phyloP scores from a whole-genome alignment of 2,797 vertebrate genomes.

The Anas flavirostris region DNA sequence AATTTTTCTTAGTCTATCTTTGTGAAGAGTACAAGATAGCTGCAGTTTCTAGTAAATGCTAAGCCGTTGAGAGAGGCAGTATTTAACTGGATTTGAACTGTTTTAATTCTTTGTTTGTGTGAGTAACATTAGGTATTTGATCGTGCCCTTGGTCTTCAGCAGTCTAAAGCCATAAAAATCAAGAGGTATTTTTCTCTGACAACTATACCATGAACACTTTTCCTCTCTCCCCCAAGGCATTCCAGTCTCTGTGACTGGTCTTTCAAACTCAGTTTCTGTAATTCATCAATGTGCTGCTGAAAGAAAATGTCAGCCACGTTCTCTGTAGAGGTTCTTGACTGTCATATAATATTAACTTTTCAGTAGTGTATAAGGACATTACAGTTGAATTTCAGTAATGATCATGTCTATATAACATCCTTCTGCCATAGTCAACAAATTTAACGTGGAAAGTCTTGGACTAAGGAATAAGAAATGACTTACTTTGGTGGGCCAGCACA shows the following conservation, averaged over 20 bases:
- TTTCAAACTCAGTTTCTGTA: slow-evolving; percentile 46
- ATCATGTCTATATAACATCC: not conserved
- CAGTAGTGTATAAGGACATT: not conserved
- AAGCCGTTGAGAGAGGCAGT: not conserved
- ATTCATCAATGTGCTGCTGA: slow-evolving; percentile 39
- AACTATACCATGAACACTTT: not conserved
- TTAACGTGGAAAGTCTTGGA: not conserved
- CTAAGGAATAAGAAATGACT: not conserved
- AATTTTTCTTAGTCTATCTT: not conserved
- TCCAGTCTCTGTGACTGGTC: not conserved
- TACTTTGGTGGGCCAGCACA: not conserved
- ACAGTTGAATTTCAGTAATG: not conserved
- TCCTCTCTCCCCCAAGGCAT: slow-evolving; percentile 27
- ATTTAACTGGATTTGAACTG: not conserved
- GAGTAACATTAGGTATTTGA: not conserved
- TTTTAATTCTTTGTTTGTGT: not conserved
- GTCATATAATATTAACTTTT: slow-evolving; percentile 56
- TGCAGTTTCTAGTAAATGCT: not conserved
- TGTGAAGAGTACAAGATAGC: not conserved
- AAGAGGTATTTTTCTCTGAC: not conserved
- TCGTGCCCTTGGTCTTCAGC: not conserved
- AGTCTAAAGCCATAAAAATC: slow-evolving; percentile 27
- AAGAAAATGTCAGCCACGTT: slow-evolving; percentile 29
- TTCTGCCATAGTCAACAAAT: not conserved
- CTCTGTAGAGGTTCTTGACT: slow-evolving; percentile 15